These are phyloP conservation scores for Siphamia tubifer DNA, from an alignment of 2,113 vertebrate species.

Conservation along the genomic window DNA sequence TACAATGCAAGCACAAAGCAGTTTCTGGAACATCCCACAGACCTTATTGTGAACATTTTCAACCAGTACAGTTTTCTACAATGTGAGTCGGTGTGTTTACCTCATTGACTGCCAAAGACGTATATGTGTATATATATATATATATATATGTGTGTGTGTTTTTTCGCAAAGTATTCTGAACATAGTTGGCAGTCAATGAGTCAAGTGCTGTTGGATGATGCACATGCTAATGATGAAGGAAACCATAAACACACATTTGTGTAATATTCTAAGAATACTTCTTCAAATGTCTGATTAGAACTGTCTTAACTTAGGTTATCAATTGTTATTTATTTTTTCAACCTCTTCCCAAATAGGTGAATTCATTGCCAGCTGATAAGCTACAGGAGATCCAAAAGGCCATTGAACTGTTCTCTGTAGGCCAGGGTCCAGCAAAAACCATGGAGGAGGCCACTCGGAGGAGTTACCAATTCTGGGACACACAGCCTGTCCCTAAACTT, in stretches of 20 bases:
- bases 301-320: not conserved
- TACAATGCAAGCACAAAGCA: too few relatives aligned
- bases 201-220: too few relatives aligned
- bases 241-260: not conserved
- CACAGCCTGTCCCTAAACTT: slow-evolving; percentile 95
- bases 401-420: slow-evolving; percentile 96
- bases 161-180: too few relatives aligned
- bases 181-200: too few relatives aligned
- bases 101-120: too few relatives aligned
- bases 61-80: too few relatives aligned
- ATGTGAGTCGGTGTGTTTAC: too few relatives aligned
- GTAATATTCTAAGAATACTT: not conserved
- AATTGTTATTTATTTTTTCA: not conserved
- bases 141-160: too few relatives aligned
- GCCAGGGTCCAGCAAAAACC: slow-evolving; percentile 96
- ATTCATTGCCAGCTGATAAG: slow-evolving; percentile 94
- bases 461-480: slow-evolving; percentile 99
- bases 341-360: slow-evolving; percentile 81
- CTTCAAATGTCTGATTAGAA: not conserved
- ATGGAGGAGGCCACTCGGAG: slow-evolving; percentile 98
- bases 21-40: too few relatives aligned
- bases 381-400: slow-evolving; percentile 99
- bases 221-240: too few relatives aligned
- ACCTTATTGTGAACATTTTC: too few relatives aligned
- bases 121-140: too few relatives aligned